These are phyloP conservation scores for Pteronotus mesoamericanus DNA, from an alignment of 2,797 vertebrate species.

Conservation along the genomic window DNA sequence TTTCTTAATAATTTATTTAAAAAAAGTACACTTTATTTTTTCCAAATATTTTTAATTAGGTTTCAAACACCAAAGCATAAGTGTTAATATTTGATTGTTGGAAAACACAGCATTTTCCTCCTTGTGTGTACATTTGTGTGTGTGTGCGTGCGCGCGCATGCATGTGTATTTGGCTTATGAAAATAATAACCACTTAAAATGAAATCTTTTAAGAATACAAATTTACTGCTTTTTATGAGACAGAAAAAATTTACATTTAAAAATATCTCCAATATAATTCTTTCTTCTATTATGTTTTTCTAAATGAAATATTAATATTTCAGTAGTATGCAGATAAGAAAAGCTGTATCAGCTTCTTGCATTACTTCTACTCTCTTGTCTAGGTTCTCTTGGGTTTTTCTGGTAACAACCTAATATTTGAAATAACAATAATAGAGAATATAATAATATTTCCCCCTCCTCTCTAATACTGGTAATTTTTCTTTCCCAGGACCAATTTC, in stretches of 20 bases:
- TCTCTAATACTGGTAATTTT: background rate
- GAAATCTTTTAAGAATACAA: background rate
- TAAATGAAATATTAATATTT: no score
- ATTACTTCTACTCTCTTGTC: background rate
- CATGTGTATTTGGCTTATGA: background rate
- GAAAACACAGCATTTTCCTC: background rate
- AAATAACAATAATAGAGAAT: background rate
- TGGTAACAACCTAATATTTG: background rate
- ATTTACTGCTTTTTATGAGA: background rate
- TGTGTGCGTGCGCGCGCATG: no score
- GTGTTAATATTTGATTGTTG: slow-evolving; percentile 24
- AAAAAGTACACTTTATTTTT: background rate
- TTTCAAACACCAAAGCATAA: slow-evolving; percentile 39
- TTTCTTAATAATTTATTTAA: background rate
- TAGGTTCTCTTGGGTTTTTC: background rate
- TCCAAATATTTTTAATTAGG: slow-evolving; percentile 57
- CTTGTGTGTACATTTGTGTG: background rate
- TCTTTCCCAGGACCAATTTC: background rate
- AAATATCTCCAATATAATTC: background rate
- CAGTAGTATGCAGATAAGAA: background rate
- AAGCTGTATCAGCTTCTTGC: background rate
- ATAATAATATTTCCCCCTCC: background rate
- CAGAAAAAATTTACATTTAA: background rate
- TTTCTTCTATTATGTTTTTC: background rate
- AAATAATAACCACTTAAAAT: background rate